Base-by-base conservation (phyloP, 2,113 vertebrate species). In the Leptodactylus fuscus region DNA sequence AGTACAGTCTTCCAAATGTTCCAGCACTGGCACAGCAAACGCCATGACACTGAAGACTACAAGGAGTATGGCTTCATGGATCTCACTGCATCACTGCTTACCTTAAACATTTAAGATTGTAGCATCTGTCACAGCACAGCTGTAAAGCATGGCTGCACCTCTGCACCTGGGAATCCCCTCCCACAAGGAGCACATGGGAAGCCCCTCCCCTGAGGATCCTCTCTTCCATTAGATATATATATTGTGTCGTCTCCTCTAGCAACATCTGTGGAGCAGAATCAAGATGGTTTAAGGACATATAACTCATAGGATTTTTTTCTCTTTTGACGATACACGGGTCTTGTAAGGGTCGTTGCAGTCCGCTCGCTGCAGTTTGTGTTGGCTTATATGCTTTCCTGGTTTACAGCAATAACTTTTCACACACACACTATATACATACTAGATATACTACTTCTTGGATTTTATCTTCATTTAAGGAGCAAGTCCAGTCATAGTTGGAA, bases 1-100 rank as follows among this genome's bases (percentile, higher is more conserved):
- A 85, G 88, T 81, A 88, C 88, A 46, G 90, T 88, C 90, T 91
- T 91, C 92, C 90, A 88, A 88, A 85, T 87, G 49, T 75, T 87
- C 79, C 86, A 82, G 79, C 80, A 80, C 88, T 84, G 48, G 87
- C 1, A 83, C 91, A 90, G 41, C 46, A 32, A 69, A 49, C 88
- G 88, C 90, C 89, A 89, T 74, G 90, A 91, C 90, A 85, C 85
- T 83, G 88, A 91, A 90, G 85, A 87, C 82, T 85, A 88, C 88
- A 88, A 87, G 89, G 88, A 87, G 88, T 85, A 89, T 88, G 88
- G 88, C 89, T 90, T 87, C 27, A 84, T 87, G 87, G 83, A 81
- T 32, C 32, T 85, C 87, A 71, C 73, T 71, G 88, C 34, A 2
- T 76, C 87, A 87, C 88, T 88, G 88, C 88, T 89, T 90, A 88